Base-by-base conservation (phyloP, 1,140 invertebrate genomes). In the Mesaphorura yosii region DNA sequence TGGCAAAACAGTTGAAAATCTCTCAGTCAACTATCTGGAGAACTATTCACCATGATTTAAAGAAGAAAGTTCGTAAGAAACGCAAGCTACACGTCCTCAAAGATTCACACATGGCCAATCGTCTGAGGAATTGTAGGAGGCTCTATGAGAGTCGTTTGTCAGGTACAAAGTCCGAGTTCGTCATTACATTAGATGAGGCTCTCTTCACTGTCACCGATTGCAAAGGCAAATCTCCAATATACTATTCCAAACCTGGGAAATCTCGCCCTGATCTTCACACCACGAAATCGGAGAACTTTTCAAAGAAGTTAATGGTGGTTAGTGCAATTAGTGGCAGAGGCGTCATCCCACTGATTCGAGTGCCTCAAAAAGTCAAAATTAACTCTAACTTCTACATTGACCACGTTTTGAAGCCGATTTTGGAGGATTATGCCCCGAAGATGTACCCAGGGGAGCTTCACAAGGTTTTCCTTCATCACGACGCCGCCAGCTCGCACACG, bases 361-460 rank as follows among this genome's bases (percentile, higher is more conserved):
- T 47, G 7, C 45, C 45, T 15, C 12, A 23, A 23, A 47, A 47
- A 44, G 45, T 47, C 26, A 47, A 47, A 28, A 22, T 47, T 12
- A 47, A 37, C 17, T 37, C 34, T 37, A 17, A 37, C 34, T 37
- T 37, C 34, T 37, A 37, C 34, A 37, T 37, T 37, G 34, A 37
- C 34, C 17, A 12, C 34, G 34, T 37, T 12, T 37, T 37, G 17
- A 37, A 37, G 12, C 34, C 34, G 17, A 12, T 37, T 12, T 17
- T 37, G 12, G 34, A 37, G 34, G 17, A 12, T 12, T 12, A 47
- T 12, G 15, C n/a, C n/a, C n/a, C n/a, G n/a, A 15, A 27, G 17
- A 23, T 47, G 23, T 47, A 47, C 19, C 22, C 12, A 15, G 22
- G 29, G 12, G 45, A 47, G 15, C 25, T 47, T 23, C 6, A 47